Base-by-base conservation (phyloP, 1,140 invertebrate species). In the Macrotrachela quadricornifera region DNA sequence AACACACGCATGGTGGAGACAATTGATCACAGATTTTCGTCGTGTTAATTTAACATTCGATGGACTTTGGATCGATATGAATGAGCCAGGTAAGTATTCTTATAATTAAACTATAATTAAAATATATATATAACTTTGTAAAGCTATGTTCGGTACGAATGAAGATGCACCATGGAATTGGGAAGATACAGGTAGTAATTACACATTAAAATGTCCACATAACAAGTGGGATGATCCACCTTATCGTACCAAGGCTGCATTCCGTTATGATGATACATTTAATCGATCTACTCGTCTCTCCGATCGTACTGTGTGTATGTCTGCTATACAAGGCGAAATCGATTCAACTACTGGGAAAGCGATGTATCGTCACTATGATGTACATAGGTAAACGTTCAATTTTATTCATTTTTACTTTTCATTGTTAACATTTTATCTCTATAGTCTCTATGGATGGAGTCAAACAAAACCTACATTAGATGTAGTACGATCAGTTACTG, bases 1-100 rank as follows among this genome's bases (percentile, higher is more conserved):
- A 46, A 73, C 78, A 0, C 71, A 74, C 1, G 63, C 75, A 2
- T 88, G 85, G 64, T 88, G 83, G 79, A 70, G 75, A 1, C 68
- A 75, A 51, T 78, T 83, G 74, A 70, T 85, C 60, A 67, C 70
- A 16, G 61, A 70, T 13, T 78, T 83, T 60, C 77, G 85, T 56
- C 64, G 78, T 44, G 17, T 15, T 4, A 57, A 68, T 46, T 69
- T 74, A 21, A 63, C 73, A 50, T 82, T 79, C 64, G 85, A 88
- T 64, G 85, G 84, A 13, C 57, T 67, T 17, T 68, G 66, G 66
- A 64, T 63, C 41, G 71, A 73, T 56, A 74, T 85, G 83, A 85
- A 87, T 68, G 83, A 86, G 63, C 79, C 81, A 1, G 80, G 13
- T 40, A 9, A 18, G 14, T 17, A 50, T 15, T 49, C 10, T 21